Conservation (phyloP, 2,888 invertebrate genomes). For the Allacma fusca region DNA sequence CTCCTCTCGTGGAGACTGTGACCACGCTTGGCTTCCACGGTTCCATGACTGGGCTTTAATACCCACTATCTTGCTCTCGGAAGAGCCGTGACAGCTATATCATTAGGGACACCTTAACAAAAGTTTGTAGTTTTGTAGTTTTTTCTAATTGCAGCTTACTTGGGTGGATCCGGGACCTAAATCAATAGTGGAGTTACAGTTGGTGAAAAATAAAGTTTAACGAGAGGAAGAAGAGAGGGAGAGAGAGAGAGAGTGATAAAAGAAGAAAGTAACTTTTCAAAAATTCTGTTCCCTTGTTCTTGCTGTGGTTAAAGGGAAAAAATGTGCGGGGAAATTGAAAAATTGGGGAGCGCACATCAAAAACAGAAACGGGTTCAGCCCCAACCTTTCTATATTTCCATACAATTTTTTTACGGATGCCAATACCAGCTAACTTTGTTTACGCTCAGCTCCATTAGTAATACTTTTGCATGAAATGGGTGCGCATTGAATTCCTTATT, state of each 20-base stretch:
- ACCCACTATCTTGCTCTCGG: no score
- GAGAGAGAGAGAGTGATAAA: neutral
- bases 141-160: neutral
- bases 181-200: no score
- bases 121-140: neutral
- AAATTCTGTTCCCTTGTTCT: neutral
- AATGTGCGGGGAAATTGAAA: neutral
- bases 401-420: neutral
- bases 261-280: neutral
- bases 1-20: no score
- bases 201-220: no score
- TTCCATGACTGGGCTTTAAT: no score
- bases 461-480: slow-evolving; percentile 2
- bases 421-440: slow-evolving; percentile 8
- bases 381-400: neutral
- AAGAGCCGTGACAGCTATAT: no score
- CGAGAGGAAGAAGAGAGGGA: neutral
- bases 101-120: neutral
- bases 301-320: neutral
- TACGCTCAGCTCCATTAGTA: slow-evolving; percentile 21
- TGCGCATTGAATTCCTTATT: neutral
- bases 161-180: no score
- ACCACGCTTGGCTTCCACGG: no score
- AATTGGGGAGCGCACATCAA: neutral
- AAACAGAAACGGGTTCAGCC: neutral